A percentile compares a stretch with the other conserved stretches of the same genome.
Evolutionary conservation across 2,113 vertebrate species (phyloP).

Genomic region (Symphodus melops): DNA sequence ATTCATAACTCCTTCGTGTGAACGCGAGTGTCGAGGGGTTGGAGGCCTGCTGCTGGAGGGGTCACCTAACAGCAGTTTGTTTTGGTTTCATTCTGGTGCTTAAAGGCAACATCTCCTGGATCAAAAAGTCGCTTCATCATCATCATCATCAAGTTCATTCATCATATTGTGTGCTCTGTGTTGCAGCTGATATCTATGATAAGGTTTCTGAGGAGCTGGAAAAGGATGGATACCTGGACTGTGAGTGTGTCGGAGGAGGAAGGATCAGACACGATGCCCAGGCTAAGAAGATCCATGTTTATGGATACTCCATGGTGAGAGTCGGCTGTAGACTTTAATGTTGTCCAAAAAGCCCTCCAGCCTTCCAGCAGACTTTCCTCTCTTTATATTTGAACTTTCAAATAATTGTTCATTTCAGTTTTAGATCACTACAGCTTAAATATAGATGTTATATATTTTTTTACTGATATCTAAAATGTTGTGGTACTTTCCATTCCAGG

Average conservation of each 20-base stretch:
- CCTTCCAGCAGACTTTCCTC: neutral
- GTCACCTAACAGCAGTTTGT: no score
- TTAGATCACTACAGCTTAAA: neutral
- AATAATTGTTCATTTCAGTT: neutral
- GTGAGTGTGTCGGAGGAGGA: slow-evolving; percentile 93
- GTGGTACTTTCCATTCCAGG: slow-evolving; percentile 76
- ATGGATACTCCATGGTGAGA: slow-evolving; percentile 94
- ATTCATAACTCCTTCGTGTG: no score
- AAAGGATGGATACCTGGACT: slow-evolving; percentile 81
- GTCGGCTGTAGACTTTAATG: neutral
- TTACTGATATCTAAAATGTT: neutral
- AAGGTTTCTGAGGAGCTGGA: slow-evolving; percentile 86
- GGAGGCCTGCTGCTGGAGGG: no score
- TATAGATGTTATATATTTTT: neutral
- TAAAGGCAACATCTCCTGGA: no score
- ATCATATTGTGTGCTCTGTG: neutral
- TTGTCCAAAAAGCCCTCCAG: no score
- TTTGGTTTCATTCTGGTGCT: no score
- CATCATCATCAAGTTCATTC: neutral
- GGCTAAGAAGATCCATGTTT: slow-evolving; percentile 91
- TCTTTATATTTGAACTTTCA: no score
- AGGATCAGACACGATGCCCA: slow-evolving; percentile 86
- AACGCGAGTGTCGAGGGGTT: no score
- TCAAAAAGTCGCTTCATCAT: no score
- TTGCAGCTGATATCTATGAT: slow-evolving; percentile 90